Evolutionary conservation across 1,140 invertebrate genomes (phyloP), one percentile per base, ranked within the genome.

Genomic region (Zaprionus inermis): DNA sequence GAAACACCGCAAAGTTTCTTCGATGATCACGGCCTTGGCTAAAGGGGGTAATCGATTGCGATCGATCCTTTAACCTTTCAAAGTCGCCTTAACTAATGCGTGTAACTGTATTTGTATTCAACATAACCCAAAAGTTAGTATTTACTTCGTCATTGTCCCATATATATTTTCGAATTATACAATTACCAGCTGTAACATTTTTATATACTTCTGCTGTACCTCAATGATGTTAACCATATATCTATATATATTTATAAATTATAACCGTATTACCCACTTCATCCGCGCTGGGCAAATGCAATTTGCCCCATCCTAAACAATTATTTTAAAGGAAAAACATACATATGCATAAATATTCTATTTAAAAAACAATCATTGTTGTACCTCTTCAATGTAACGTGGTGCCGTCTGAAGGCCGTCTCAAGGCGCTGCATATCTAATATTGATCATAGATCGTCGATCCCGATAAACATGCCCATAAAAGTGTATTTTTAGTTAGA

Each of bases 1-100:
- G 98, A 99, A 94, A 99, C 98, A 46, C 98, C 98, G 54, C 98
- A 99, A 94, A 98, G 98, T 91, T 98, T 99, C 93, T 99, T 99
- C 93, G 98, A 99, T 93, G 98, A 99, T 94, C 98, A 99, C 92
- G 98, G 98, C 74, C 95, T 99, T 79, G 98, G 98, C 91, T 99
- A 97, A 81, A 80, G 60, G 52, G 65, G 76, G 44, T 10, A 49
- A 18, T 22, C 49, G 46, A 64, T 14, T 30, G 18, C 59, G 58
- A 60, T 41, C 36, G 14, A 70, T 49, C 68, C 54, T 72, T 56
- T 30, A 67, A 69, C 49, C 63, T 60, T 79, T 83, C 51, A 76
- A 88, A 88, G 76, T 89, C 81, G 83, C 89, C 85, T 90, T 90
- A 81, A 80, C 65, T 55, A 78, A 70, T 80, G 70, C 83, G 80